These are phyloP conservation scores for Taenaris catops DNA, from an alignment of 2,888 invertebrate genomes.

Conservation along the genomic window DNA sequence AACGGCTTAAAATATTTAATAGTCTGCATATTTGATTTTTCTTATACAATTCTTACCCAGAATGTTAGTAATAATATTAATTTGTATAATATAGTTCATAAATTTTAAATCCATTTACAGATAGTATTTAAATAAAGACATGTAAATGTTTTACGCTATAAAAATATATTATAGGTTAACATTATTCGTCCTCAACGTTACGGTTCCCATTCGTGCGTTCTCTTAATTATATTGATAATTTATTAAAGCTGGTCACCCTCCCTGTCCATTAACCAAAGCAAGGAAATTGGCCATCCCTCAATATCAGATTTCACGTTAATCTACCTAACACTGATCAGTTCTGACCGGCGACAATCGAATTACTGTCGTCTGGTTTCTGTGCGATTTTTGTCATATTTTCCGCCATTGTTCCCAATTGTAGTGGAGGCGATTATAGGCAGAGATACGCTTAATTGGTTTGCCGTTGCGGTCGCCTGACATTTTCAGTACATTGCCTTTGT, in stretches of 20 bases:
- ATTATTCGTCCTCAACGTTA: too few species aligned
- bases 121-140: too few species aligned
- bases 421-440: constrained; percentile 55
- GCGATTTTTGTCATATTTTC: constrained; percentile 70
- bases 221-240: constrained; percentile 32
- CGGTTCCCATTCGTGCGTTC: constrained; percentile 15
- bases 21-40: too few species aligned
- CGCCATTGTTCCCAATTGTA: constrained; percentile 40
- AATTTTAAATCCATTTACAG: too few species aligned
- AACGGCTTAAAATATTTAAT: too few species aligned
- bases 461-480: constrained; percentile 71
- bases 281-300: constrained; percentile 67
- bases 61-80: too few species aligned
- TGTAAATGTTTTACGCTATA: too few species aligned
- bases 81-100: too few species aligned
- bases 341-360: constrained; percentile 72
- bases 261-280: constrained; percentile 57
- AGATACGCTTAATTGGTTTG: constrained; percentile 75
- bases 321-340: constrained; percentile 68
- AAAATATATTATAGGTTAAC: too few species aligned
- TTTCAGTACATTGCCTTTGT: constrained; percentile 73
- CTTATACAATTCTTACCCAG: too few species aligned
- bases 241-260: constrained; percentile 52
- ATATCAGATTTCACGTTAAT: constrained; percentile 76
- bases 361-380: constrained; percentile 65